Evolutionary conservation across 2,888 invertebrate genomes (phyloP).

Genomic region (Cantharis rustica): DNA sequence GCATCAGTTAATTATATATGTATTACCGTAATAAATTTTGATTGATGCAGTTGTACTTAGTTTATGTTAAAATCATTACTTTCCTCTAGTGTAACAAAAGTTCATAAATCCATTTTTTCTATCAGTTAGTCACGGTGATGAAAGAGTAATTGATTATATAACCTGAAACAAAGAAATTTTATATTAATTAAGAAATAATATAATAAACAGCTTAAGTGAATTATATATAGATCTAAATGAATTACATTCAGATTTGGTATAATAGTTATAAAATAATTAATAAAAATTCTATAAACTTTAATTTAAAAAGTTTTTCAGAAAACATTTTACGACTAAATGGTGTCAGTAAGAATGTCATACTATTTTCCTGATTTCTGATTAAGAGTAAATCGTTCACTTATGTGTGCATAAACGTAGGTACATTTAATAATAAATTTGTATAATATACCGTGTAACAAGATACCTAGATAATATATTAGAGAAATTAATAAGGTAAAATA

Average conservation of each 20-base stretch:
- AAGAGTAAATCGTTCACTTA: background rate
- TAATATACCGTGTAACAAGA: background rate
- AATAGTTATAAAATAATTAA: background rate
- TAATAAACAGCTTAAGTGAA: background rate
- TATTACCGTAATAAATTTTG: background rate
- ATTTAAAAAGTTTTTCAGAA: background rate
- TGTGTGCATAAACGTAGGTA: background rate
- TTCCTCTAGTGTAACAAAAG: background rate
- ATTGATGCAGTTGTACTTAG: background rate
- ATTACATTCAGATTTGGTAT: too few relatives aligned
- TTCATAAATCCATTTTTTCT: background rate
- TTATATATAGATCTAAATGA: too few relatives aligned
- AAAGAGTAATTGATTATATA: background rate
- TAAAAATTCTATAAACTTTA: background rate
- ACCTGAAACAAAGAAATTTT: background rate
- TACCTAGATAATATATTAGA: background rate
- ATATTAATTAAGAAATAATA: background rate
- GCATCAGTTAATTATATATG: constrained; percentile 15
- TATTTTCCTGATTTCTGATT: background rate
- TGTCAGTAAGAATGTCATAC: too few relatives aligned
- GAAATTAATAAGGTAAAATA: background rate
- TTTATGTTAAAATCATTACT: background rate
- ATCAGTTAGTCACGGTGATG: background rate
- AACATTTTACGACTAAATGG: background rate
- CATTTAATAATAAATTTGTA: background rate